A percentile compares a stretch with the other conserved stretches of the same genome.
Evolutionary conservation across 1,140 invertebrate species (phyloP).

Genomic region (Mercenaria mercenaria): DNA sequence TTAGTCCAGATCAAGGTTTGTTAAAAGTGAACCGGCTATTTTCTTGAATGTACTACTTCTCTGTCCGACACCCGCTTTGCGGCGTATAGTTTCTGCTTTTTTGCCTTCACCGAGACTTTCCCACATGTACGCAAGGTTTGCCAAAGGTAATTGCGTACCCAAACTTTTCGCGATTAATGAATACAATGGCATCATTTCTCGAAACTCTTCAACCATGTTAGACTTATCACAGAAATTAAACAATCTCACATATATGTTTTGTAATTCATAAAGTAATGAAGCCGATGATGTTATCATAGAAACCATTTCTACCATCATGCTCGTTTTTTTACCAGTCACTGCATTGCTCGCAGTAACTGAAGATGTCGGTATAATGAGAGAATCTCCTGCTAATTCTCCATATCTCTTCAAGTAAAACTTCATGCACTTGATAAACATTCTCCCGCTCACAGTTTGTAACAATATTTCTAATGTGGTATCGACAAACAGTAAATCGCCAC

Average conservation of each 20-base stretch:
- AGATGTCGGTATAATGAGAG: neutral
- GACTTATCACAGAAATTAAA: neutral
- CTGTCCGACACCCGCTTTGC: neutral
- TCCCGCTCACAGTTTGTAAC: neutral
- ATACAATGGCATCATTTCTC: neutral
- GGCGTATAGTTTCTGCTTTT: neutral
- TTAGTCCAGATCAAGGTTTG: too few species aligned
- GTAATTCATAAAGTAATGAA: neutral
- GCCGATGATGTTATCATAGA: too few species aligned
- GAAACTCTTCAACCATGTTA: neutral
- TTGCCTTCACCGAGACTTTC: neutral
- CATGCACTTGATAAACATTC: neutral
- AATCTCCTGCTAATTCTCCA: conserved; percentile 9
- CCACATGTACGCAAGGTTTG: neutral
- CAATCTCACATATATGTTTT: neutral
- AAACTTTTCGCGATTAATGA: neutral
- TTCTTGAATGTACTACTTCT: neutral
- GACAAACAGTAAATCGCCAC: conserved; percentile 12
- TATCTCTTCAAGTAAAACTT: conserved; percentile 23
- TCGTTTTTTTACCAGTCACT: too few species aligned
- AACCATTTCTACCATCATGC: too few species aligned
- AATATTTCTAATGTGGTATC: neutral
- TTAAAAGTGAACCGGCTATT: too few species aligned
- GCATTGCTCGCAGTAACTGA: neutral
- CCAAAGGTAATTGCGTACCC: neutral